These are phyloP conservation scores for Origma solitaria DNA, from an alignment of 2,113 vertebrate species.

Conservation along the genomic window DNA sequence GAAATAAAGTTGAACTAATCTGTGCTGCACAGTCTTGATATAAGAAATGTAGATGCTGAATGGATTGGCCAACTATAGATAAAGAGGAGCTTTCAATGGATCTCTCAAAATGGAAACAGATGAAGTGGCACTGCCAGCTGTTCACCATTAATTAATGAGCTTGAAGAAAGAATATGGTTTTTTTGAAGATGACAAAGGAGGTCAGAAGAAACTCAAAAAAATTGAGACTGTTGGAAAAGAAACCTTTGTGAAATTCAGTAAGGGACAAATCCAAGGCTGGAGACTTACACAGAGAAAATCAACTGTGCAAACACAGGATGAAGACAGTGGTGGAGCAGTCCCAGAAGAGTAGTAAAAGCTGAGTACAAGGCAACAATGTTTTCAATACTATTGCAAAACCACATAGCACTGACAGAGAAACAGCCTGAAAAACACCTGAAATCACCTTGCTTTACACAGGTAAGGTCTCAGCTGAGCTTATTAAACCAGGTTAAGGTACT, in stretches of 20 bases:
- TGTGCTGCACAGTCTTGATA: not conserved
- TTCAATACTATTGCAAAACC: not conserved
- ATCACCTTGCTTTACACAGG: not conserved
- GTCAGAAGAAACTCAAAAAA: not conserved
- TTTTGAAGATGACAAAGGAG: not conserved
- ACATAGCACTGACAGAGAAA: not conserved
- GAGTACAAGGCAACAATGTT: not conserved
- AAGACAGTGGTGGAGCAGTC: not conserved
- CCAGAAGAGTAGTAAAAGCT: not conserved
- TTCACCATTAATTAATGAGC: not conserved
- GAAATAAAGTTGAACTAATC: not conserved
- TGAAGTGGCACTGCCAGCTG: not conserved
- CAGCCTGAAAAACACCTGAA: not conserved
- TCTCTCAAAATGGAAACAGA: not conserved
- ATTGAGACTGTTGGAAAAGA: not conserved
- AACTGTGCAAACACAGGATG: not conserved
- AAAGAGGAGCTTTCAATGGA: not conserved
- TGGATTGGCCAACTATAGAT: not conserved
- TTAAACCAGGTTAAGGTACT: not conserved
- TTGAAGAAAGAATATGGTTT: not conserved
- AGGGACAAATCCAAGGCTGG: not conserved
- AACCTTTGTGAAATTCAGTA: not conserved
- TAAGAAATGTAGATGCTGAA: not conserved
- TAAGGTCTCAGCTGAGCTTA: not conserved
- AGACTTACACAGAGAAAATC: not conserved